Percentiles rank a stretch among this genome's conserved stretches.
Evolutionary conservation across 1,140 invertebrate species (phyloP).

Genomic region (Anthonomus grandis): DNA sequence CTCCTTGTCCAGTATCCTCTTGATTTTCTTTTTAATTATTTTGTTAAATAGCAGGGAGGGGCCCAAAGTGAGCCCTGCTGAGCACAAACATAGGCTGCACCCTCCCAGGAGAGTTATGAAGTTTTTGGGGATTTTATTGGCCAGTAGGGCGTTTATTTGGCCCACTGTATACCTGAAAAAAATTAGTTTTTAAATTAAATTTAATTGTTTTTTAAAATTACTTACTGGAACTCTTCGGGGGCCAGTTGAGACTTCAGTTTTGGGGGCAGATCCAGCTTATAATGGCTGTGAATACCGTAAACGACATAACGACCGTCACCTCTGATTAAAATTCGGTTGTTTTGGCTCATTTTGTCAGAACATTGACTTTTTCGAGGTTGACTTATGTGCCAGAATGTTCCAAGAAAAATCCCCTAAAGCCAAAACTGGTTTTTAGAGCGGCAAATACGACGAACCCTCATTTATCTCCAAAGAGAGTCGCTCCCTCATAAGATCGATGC

Average conservation of each 20-base stretch:
- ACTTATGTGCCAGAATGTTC: no score
- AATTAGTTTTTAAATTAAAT: no score
- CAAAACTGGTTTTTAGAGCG: constrained; percentile 65
- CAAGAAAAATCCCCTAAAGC: no score
- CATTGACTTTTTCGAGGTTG: no score
- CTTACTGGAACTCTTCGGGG: constrained; percentile 26
- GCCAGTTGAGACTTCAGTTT: constrained; percentile 22
- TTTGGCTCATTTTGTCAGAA: constrained; percentile 22
- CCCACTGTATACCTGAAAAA: constrained; percentile 19
- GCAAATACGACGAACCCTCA: constrained; percentile 70
- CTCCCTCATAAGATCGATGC: constrained; percentile 64
- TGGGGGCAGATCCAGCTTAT: constrained; percentile 21
- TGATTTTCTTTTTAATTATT: constrained; percentile 21
- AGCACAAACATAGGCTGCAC: constrained; percentile 23
- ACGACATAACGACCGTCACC: constrained; percentile 26
- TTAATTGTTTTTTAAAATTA: no score
- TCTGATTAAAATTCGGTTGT: constrained; percentile 17
- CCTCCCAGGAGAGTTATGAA: constrained; percentile 13
- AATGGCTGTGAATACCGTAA: constrained; percentile 27
- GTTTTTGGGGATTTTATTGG: constrained; percentile 10
- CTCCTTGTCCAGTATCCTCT: constrained; percentile 16
- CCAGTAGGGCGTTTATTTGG: constrained; percentile 21
- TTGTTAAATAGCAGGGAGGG: constrained; percentile 23
- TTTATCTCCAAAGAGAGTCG: constrained; percentile 67
- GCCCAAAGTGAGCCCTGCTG: constrained; percentile 15